Evolutionary conservation across 2,113 vertebrate genomes (phyloP), one percentile per base, ranked within the genome.

Genomic region (Caracal caracal): DNA sequence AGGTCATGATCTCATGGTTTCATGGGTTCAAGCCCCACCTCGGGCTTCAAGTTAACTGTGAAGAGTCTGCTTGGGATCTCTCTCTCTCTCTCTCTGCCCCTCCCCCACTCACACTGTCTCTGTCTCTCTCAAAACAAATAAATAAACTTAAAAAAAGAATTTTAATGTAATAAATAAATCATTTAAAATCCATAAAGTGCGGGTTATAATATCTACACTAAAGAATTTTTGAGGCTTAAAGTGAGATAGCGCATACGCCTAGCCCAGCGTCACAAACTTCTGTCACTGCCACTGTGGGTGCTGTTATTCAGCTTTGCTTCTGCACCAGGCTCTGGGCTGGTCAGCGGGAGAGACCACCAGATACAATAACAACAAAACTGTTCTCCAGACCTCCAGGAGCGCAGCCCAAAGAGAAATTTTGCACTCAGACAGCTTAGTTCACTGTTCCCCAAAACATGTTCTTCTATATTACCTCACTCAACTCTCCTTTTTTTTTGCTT

Each of bases 181-280:
- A 56, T 90, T 91, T 81, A 66, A 59, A 70, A 65, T 65, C 71
- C 90, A 80, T 51, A 66, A 78, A 97, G 68, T 61, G 49, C 26
- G 79, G 37, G 73, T 83, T 89, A 35, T 13, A 86, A 63, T 35
- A 80, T 15, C 71, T 49, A 13, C 11, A 22, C 28, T 40, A 63
- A 73, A 88, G 37, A 51, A 59, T 51, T 33, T 86, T 79, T 70
- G 17, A 40, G 15, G 24, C 85, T 79, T 56, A 86, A 49, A 90
- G n/a, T 73, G 16, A 88, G 13, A 16, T 2, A 37, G 22, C 65
- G 2, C 37, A 5, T 28, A 13, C 1, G n/a, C n/a, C 65, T 22
- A 75, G 35, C 26, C n/a, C 26, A 0, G 6, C 43, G 22, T 49
- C 47, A 59, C 22, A 26, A 66, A 5, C 19, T 11, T 22, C 28